Evolutionary conservation across 1,140 invertebrate species (phyloP).

Genomic region (Gryllus bimaculatus): DNA sequence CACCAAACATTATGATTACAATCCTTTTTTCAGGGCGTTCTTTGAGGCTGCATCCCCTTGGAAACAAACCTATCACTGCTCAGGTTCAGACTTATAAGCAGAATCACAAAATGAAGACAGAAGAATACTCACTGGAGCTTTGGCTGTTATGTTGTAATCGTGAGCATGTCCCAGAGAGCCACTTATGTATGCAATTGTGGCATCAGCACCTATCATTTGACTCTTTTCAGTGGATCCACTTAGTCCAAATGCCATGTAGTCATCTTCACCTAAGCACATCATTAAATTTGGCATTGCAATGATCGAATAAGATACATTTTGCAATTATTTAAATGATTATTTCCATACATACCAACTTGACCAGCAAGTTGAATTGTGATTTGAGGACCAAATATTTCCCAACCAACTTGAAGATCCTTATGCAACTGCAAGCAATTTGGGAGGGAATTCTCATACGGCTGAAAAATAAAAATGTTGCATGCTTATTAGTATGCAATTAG

Average conservation of each 20-base stretch:
- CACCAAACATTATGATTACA: no score
- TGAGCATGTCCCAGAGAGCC: slow-evolving; percentile 57
- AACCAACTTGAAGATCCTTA: slow-evolving; percentile 69
- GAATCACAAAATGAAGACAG: no score
- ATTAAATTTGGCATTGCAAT: neutral
- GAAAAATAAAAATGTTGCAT: slow-evolving; percentile 18
- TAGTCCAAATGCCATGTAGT: slow-evolving; percentile 81
- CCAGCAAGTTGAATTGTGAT: slow-evolving; percentile 79
- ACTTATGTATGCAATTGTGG: slow-evolving; percentile 66
- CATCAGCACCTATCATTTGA: slow-evolving; percentile 79
- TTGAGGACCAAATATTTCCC: slow-evolving; percentile 84
- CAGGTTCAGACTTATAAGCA: no score
- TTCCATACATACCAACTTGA: slow-evolving; percentile 45
- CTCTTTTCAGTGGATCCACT: slow-evolving; percentile 60
- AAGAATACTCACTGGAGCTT: slow-evolving; percentile 55
- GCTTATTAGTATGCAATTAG: neutral
- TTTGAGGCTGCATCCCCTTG: no score
- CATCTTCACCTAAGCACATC: slow-evolving; percentile 46
- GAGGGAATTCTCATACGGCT: slow-evolving; percentile 46
- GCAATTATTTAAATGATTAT: neutral
- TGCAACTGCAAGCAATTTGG: slow-evolving; percentile 82
- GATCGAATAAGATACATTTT: neutral
- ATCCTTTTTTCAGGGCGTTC: no score
- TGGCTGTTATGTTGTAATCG: slow-evolving; percentile 79
- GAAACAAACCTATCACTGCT: no score